Conservation (phyloP, 2,113 vertebrate genomes). For the Gavia stellata region DNA sequence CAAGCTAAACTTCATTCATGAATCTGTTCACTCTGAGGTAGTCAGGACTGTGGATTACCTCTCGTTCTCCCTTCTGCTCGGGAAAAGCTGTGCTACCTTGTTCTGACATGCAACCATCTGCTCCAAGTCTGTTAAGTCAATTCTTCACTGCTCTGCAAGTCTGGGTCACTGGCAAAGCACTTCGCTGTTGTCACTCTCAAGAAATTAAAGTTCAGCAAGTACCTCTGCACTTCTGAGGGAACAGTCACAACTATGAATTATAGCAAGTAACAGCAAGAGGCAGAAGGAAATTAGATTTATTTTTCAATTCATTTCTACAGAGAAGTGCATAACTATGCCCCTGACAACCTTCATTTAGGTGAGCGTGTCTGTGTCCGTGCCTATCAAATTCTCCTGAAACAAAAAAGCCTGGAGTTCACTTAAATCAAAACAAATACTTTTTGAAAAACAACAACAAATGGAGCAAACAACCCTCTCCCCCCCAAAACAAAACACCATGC, state of each 20-base stretch:
- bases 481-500: fast-evolving
- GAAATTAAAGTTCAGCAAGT: not conserved
- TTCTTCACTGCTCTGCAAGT: not conserved
- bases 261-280: not conserved
- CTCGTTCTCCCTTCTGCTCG: not conserved
- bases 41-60: not conserved
- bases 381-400: not conserved
- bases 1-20: not conserved
- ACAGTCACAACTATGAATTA: not conserved
- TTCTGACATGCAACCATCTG: constrained; percentile 5
- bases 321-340: not conserved
- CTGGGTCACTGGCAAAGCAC: not conserved
- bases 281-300: not conserved
- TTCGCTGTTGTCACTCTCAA: not conserved
- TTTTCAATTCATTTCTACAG: not conserved
- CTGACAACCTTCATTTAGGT: not conserved
- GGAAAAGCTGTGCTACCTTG: not conserved
- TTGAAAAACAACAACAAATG: not conserved
- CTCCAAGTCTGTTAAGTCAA: not conserved
- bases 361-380: fast-evolving
- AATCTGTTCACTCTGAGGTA: not conserved
- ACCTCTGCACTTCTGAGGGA: not conserved
- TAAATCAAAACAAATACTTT: not conserved
- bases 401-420: not conserved
- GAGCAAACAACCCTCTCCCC: not conserved